These are phyloP conservation scores for Microctonus aethiopoides DNA, from an alignment of 2,888 invertebrate genomes.

Conservation along the genomic window DNA sequence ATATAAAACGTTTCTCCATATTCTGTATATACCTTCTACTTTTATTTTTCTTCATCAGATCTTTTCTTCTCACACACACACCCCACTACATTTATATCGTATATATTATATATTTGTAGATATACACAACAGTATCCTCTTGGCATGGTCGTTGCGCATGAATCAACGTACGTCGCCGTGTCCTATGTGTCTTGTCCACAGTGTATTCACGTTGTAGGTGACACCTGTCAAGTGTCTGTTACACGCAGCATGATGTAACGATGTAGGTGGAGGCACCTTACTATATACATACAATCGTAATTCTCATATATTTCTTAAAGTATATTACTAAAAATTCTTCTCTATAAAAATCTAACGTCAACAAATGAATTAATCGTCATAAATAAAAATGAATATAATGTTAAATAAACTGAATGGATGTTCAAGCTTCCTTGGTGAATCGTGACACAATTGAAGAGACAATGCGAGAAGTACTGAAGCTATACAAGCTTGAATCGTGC, in stretches of 20 bases:
- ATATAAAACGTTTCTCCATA: slow-evolving; percentile 19
- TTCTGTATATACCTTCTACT: slow-evolving; percentile 1
- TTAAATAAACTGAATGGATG: neutral
- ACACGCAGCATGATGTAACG: slow-evolving; percentile 26
- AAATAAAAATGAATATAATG: neutral
- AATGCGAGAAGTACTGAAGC: slow-evolving; percentile 32
- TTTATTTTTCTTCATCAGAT: slow-evolving; percentile 13
- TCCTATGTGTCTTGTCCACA: slow-evolving; percentile 61
- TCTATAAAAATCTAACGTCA: too few relatives aligned
- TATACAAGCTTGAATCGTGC: slow-evolving; percentile 54
- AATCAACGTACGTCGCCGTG: slow-evolving; percentile 61
- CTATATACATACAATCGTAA: slow-evolving; percentile 12
- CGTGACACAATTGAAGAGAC: slow-evolving; percentile 28
- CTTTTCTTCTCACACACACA: slow-evolving; percentile 5
- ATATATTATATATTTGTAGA: too few relatives aligned
- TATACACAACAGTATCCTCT: neutral
- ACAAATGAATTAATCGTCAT: too few relatives aligned
- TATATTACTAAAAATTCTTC: too few relatives aligned
- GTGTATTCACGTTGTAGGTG: slow-evolving; percentile 58
- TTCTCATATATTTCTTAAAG: neutral
- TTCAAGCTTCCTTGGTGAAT: slow-evolving; percentile 1
- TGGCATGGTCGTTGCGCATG: slow-evolving; percentile 49
- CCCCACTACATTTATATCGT: slow-evolving; percentile 26
- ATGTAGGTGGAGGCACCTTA: slow-evolving; percentile 38
- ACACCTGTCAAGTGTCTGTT: slow-evolving; percentile 62